Conservation (phyloP, 92 coral and sea anemone genomes). For the Meandrina meandrites region DNA sequence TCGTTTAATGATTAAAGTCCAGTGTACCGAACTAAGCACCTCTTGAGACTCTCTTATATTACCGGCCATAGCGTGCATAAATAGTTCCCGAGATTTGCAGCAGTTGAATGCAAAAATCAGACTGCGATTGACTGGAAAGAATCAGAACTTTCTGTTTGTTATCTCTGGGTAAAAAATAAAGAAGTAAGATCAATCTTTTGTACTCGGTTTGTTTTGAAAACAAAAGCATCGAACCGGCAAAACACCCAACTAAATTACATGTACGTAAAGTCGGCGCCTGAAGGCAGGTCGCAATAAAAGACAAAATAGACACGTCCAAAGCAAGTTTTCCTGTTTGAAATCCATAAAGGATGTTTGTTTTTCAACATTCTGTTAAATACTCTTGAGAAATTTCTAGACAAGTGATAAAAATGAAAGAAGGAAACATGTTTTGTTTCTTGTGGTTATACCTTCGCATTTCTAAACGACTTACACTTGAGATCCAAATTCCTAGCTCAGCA, state of each 20-base stretch:
- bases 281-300: not conserved
- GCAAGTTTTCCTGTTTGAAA: slow-evolving; percentile 8
- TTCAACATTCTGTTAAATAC: not conserved
- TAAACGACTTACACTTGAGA: not conserved
- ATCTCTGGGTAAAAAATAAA: slow-evolving; percentile 1
- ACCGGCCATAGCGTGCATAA: not conserved
- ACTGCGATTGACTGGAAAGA: not conserved
- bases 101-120: not conserved
- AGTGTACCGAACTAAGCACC: not conserved
- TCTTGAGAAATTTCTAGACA: not conserved
- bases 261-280: not conserved
- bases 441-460: not conserved
- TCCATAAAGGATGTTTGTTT: slow-evolving; percentile 16
- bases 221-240: slow-evolving; percentile 12
- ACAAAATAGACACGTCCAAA: not conserved
- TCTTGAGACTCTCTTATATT: not conserved
- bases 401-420: not conserved
- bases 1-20: not conserved
- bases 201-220: slow-evolving; percentile 21
- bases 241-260: not conserved
- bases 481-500: slow-evolving; percentile 13
- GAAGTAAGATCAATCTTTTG: slow-evolving; percentile 17
- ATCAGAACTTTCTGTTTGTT: not conserved
- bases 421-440: not conserved
- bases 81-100: not conserved